phyloP scores from a whole-genome alignment of 2,888 invertebrate genomes.

The Eueremaeus valkanovi region DNA sequence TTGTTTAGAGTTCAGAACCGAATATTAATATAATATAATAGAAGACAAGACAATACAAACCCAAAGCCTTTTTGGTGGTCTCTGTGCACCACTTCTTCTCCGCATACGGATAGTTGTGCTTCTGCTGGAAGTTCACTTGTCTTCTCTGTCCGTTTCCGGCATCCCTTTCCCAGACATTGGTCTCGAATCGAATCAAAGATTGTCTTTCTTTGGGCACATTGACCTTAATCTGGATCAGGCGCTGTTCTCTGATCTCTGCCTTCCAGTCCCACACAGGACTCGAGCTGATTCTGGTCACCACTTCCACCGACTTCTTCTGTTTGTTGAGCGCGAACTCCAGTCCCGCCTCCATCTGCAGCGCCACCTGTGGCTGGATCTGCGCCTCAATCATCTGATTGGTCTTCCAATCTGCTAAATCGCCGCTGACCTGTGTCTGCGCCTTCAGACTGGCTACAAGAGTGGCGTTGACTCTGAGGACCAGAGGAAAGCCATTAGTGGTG shows the following conservation, averaged over 20 bases:
- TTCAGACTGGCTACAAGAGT: constrained; percentile 36
- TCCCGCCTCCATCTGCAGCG: neutral
- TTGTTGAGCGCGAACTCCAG: constrained; percentile 21
- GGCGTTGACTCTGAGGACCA: constrained; percentile 28
- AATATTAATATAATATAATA: no score
- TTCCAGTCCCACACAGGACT: constrained; percentile 17
- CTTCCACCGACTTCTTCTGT: constrained; percentile 29
- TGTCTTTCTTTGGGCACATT: constrained; percentile 26
- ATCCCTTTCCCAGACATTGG: neutral
- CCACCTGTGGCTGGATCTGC: neutral
- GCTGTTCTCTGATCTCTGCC: neutral
- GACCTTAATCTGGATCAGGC: constrained; percentile 24
- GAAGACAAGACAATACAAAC: no score
- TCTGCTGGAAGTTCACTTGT: neutral
- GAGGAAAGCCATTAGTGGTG: constrained; percentile 37
- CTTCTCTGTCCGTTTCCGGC: neutral
- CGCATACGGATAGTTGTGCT: neutral
- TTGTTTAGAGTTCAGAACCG: no score
- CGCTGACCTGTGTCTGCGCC: neutral
- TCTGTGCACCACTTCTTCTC: constrained; percentile 22
- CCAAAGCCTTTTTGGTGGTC: no score
- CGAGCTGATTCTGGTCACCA: constrained; percentile 2
- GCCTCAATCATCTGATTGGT: constrained; percentile 12
- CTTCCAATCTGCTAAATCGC: no score
- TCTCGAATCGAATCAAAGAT: constrained; percentile 16